phyloP scores from a whole-genome alignment of 2,797 vertebrate genomes.

The Acrocephalus scirpaceus region DNA sequence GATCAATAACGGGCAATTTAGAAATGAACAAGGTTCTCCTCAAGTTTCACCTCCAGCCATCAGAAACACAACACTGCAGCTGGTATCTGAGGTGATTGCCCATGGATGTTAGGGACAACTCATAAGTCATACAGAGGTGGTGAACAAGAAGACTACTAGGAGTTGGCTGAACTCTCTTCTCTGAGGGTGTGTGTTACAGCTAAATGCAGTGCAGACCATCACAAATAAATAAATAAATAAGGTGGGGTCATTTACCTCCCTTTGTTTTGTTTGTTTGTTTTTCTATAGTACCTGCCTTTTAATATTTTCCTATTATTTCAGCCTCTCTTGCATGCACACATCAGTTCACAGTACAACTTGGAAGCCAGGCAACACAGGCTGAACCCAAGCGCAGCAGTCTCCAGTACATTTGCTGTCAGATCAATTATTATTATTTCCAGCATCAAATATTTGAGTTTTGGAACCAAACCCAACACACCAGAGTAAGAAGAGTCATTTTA shows the following conservation, averaged over 20 bases:
- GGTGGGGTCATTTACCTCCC: not conserved
- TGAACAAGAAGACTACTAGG: not conserved
- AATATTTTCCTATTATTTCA: not conserved
- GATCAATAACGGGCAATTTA: not conserved
- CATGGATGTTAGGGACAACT: not conserved
- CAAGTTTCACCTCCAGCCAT: not conserved
- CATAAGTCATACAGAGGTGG: not conserved
- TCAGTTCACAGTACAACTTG: not conserved
- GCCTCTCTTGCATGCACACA: not conserved
- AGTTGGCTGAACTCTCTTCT: not conserved
- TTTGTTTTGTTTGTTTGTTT: not conserved
- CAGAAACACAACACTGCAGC: not conserved
- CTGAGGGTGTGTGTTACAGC: not conserved
- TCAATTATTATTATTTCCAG: not conserved
- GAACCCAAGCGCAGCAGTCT: not conserved
- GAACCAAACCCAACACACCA: not conserved
- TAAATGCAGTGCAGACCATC: not conserved
- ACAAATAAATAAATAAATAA: not conserved
- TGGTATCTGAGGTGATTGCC: not conserved
- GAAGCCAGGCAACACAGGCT: not conserved
- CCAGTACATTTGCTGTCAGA: not conserved
- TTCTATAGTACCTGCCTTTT: not conserved
- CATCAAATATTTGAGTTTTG: not conserved
- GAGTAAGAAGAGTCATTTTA: not conserved
- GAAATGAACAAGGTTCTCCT: not conserved